These are phyloP conservation scores for Scolanthus callimorphus DNA, from an alignment of 92 coral and sea anemone species.

Conservation along the genomic window DNA sequence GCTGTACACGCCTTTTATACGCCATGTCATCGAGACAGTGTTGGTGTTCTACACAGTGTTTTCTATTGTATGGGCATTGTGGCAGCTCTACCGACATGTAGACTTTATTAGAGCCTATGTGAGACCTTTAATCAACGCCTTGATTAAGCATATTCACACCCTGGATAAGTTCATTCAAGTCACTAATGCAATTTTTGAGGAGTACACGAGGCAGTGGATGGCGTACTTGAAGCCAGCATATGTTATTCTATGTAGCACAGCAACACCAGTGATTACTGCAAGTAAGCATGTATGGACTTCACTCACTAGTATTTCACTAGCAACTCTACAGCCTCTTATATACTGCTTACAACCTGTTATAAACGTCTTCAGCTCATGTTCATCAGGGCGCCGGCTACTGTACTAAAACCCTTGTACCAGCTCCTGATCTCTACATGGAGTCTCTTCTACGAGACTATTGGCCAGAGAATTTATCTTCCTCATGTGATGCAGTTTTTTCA, in stretches of 20 bases:
- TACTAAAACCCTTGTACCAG: constrained; percentile 46
- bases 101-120: constrained; percentile 84
- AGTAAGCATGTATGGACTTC: constrained; percentile 51
- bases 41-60: constrained; percentile 77
- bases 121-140: constrained; percentile 72
- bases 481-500: constrained; percentile 33
- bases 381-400: constrained; percentile 51
- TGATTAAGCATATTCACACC: constrained; percentile 68
- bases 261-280: constrained; percentile 61
- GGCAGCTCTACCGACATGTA: constrained; percentile 97
- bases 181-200: constrained; percentile 73
- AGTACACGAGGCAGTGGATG: constrained; percentile 86
- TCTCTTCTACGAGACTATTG: constrained; percentile 43
- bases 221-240: constrained; percentile 85
- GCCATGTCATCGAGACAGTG: constrained; percentile 57
- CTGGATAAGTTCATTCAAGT: constrained; percentile 72
- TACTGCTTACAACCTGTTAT: constrained; percentile 47
- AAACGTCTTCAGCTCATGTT: constrained; percentile 35
- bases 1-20: constrained; percentile 69
- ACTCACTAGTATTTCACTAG: constrained; percentile 16
- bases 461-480: constrained; percentile 32
- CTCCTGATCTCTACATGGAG: constrained; percentile 43
- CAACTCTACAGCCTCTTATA: constrained; percentile 43
- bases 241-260: constrained; percentile 65
- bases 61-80: constrained; percentile 93